phyloP scores from a whole-genome alignment of 2,888 invertebrate genomes.

The Oscheius onirici region DNA sequence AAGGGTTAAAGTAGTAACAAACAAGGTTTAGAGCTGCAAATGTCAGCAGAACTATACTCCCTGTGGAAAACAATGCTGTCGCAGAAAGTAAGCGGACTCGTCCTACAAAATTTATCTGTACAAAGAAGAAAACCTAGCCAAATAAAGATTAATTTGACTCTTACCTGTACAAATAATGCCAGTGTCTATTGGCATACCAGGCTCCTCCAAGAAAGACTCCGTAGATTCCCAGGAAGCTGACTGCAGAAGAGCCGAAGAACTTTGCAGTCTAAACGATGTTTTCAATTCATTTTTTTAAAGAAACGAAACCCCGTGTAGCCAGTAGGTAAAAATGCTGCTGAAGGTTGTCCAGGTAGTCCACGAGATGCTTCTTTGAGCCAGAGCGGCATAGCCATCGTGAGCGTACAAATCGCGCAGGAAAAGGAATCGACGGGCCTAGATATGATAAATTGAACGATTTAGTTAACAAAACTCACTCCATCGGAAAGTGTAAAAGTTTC shows the following conservation, averaged over 20 bases:
- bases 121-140: constrained; percentile 4
- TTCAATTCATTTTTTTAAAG: background rate
- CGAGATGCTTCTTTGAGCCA: constrained; percentile 60
- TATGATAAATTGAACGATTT: background rate
- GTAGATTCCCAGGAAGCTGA: constrained; percentile 60
- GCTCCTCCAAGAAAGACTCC: constrained; percentile 52
- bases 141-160: background rate
- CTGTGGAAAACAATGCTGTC: constrained; percentile 50
- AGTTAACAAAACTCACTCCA: constrained; percentile 41
- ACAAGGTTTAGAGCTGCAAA: constrained; percentile 23
- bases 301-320: constrained; percentile 56
- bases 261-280: constrained; percentile 32
- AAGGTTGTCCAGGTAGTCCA: constrained; percentile 67
- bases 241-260: constrained; percentile 49
- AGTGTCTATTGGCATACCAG: constrained; percentile 57
- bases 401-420: constrained; percentile 63
- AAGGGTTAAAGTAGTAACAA: too few species aligned
- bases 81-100: constrained; percentile 42
- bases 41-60: constrained; percentile 47
- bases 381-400: constrained; percentile 63
- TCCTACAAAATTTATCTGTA: constrained; percentile 9
- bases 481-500: constrained; percentile 61
- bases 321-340: constrained; percentile 63
- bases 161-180: constrained; percentile 64
- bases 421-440: constrained; percentile 61